These are phyloP conservation scores for Mayetiola destructor DNA, from an alignment of 2,888 invertebrate genomes.

Conservation along the genomic window DNA sequence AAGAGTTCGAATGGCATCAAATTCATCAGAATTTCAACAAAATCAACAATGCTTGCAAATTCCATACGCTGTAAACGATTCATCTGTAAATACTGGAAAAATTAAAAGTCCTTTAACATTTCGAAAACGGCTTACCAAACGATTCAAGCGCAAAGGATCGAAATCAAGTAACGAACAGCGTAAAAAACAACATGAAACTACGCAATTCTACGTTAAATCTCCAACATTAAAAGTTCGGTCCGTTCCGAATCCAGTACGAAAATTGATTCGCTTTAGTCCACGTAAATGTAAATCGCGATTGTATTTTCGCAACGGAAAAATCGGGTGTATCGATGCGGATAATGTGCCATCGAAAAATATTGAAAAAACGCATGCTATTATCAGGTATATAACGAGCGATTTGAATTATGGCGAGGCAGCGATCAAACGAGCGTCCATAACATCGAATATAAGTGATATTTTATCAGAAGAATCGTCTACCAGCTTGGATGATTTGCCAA, in stretches of 20 bases:
- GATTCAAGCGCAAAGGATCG: not conserved
- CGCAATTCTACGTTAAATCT: slow-evolving; percentile 21
- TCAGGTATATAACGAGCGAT: slow-evolving; percentile 29
- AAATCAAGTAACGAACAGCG: not conserved
- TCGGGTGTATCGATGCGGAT: slow-evolving; percentile 33
- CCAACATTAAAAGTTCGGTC: slow-evolving; percentile 33
- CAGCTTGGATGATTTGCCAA: not conserved
- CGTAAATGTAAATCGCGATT: slow-evolving; percentile 18
- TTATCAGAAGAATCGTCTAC: not conserved
- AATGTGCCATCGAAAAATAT: slow-evolving; percentile 23
- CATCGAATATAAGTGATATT: not conserved
- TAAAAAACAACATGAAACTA: slow-evolving; percentile 19
- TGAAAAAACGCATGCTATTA: slow-evolving; percentile 33
- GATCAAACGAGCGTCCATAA: not conserved
- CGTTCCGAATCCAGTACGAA: slow-evolving; percentile 19
- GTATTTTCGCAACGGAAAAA: slow-evolving; percentile 34
- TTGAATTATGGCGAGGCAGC: slow-evolving; percentile 20
- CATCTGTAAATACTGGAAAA: slow-evolving; percentile 26
- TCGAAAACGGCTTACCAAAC: not conserved
- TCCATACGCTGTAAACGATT: not conserved
- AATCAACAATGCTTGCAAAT: no score
- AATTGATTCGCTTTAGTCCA: slow-evolving; percentile 6
- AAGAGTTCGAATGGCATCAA: slow-evolving; percentile 16
- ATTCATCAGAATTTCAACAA: no score
- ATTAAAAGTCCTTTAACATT: slow-evolving; percentile 23